A percentile compares a stretch with the other conserved stretches of the same genome.
These are phyloP conservation scores for Drosophila eohydei DNA, from an alignment of 2,888 invertebrate species.

Conservation along the genomic window DNA sequence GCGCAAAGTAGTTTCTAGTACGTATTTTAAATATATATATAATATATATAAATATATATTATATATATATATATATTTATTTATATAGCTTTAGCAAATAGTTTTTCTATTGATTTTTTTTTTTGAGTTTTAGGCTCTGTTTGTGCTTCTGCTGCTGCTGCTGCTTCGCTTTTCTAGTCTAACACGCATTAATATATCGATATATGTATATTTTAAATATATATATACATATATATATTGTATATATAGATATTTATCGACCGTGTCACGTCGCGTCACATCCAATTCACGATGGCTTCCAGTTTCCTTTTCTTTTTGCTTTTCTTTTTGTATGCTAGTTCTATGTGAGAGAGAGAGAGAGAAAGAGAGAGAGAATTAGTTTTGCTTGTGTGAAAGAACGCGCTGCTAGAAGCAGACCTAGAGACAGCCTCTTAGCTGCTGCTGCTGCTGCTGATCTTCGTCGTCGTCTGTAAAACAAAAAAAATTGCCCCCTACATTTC, in stretches of 20 bases:
- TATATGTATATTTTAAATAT: slow-evolving; percentile 2
- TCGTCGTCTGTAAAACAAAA: slow-evolving; percentile 24
- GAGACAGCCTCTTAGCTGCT: slow-evolving; percentile 13
- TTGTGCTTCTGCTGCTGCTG: not conserved
- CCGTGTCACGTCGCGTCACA: slow-evolving; percentile 22
- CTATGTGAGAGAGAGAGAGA: slow-evolving; percentile 28
- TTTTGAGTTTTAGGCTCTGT: slow-evolving; percentile 12
- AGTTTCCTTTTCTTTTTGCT: slow-evolving; percentile 17
- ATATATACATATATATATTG: not conserved
- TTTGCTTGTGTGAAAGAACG: slow-evolving; percentile 13
- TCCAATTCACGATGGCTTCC: slow-evolving; percentile 28
- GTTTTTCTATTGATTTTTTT: not conserved
- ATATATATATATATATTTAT: slow-evolving; percentile 6
- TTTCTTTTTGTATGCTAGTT: slow-evolving; percentile 8
- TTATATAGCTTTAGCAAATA: not conserved
- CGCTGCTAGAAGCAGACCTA: slow-evolving; percentile 14
- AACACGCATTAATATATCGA: slow-evolving; percentile 25
- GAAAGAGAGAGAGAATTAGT: slow-evolving; percentile 2
- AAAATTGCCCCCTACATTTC: slow-evolving; percentile 75
- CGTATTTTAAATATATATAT: no score
- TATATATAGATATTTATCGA: slow-evolving; percentile 11
- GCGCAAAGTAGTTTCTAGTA: not conserved
- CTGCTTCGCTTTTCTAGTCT: slow-evolving; percentile 17
- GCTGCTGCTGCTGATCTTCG: slow-evolving; percentile 22
- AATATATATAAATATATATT: slow-evolving; percentile 6